Base-by-base conservation (phyloP, 2,113 vertebrate genomes). In the Planiliza haematocheilus region DNA sequence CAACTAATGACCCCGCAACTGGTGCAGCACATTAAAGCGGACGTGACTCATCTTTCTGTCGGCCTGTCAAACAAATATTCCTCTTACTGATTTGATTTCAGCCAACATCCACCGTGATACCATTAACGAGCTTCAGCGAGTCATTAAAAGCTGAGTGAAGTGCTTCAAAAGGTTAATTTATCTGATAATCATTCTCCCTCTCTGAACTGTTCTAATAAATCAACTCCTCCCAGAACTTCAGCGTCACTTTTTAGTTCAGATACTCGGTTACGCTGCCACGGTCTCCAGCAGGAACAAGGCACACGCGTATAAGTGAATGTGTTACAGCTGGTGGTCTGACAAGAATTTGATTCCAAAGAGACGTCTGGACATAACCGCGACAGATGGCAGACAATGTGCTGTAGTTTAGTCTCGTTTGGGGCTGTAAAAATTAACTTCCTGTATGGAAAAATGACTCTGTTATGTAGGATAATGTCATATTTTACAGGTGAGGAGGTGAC, bases 141-240 rank as follows among this genome's bases (percentile, higher is more conserved):
- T 79, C 74, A 67, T 85, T 83, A 79, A 75, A 78, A 80, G 49
- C 74, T 34, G 72, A 77, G 49, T 82, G 42, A 77, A 87, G 58
- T 45, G 67, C 66, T 80, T 76, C 60, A 83, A 74, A 86, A 65
- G 74, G 71, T 82, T 80, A 36, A 89, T 89, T 81, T 81, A 82
- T 86, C 78, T 84, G 68, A 52, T 56, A 70, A 76, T 83, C 58
- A 63, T 62, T 74, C 70, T 66, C 39, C 46, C 42, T 78, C 71
- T 52, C 46, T 41, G 63, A 84, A 67, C 57, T 58, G 66, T 83
- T 74, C 68, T 34, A 74, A 86, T 83, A 83, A 82, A 90, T 85
- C 69, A 85, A 3, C 57, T 58, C 42, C 68, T 79, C 42, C 8
- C 36, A 60, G 17, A 66, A 52, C 74, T 48, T 63, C 45, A 48